Conservation (phyloP, 2,113 vertebrate species). For the Colaptes auratus region DNA sequence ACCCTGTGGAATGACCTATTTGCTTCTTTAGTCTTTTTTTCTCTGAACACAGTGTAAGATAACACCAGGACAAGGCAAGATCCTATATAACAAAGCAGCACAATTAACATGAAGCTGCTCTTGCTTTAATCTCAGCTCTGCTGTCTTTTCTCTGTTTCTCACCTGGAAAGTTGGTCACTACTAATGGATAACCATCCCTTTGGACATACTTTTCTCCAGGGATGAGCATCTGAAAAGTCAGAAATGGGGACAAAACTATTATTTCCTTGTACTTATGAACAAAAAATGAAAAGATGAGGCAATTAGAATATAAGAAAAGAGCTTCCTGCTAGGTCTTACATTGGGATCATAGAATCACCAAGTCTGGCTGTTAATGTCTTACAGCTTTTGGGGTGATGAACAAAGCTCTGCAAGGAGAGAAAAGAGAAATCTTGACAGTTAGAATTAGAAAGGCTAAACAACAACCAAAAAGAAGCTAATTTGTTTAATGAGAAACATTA, state of each 20-base stretch:
- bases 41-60: background rate
- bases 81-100: background rate
- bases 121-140: background rate
- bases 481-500: background rate
- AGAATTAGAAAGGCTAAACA: background rate
- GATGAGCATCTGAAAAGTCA: background rate
- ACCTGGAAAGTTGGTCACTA: background rate
- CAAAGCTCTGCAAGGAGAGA: background rate
- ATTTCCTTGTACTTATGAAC: background rate
- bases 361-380: too few species aligned
- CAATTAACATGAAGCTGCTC: background rate
- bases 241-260: background rate
- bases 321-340: background rate
- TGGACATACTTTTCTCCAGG: background rate
- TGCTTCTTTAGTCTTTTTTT: background rate
- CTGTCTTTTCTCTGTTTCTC: background rate
- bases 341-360: background rate
- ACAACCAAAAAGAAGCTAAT: too few species aligned
- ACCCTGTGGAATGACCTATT: constrained; percentile 33
- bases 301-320: background rate
- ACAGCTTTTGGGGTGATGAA: background rate
- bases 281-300: background rate
- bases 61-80: background rate
- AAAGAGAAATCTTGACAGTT: background rate
- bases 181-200: background rate